phyloP scores from a whole-genome alignment of 1,140 invertebrate genomes.

The Sitophilus oryzae region DNA sequence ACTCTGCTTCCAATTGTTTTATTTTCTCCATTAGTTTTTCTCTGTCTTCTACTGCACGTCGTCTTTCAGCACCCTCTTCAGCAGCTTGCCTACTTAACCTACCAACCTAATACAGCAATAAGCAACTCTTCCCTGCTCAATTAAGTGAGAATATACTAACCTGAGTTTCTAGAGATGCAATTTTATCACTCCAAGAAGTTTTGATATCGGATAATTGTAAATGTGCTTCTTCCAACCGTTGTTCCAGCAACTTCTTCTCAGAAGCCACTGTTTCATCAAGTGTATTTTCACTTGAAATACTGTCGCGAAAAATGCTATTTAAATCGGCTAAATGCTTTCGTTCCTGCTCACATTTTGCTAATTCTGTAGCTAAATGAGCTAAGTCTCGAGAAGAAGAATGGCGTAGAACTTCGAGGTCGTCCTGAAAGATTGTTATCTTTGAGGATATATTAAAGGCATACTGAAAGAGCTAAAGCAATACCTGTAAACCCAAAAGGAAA shows the following conservation, averaged over 20 bases:
- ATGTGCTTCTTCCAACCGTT: conserved; percentile 75
- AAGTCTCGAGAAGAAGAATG: conserved; percentile 59
- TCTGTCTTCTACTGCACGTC: conserved; percentile 66
- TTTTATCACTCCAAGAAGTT: conserved; percentile 83
- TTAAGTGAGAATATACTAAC: conserved; percentile 44
- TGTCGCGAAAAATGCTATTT: conserved; percentile 58
- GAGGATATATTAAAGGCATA: background rate
- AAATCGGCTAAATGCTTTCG: conserved; percentile 59
- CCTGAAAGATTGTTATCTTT: conserved; percentile 45
- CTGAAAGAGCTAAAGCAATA: conserved; percentile 32
- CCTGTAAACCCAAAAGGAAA: conserved; percentile 22
- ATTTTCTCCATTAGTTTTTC: conserved; percentile 59
- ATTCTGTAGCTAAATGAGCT: conserved; percentile 51
- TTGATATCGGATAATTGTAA: conserved; percentile 82
- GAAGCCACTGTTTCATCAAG: conserved; percentile 54
- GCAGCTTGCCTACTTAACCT: conserved; percentile 71
- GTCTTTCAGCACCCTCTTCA: conserved; percentile 70
- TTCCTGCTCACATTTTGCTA: conserved; percentile 58
- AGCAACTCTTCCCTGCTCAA: background rate
- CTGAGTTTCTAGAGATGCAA: conserved; percentile 78
- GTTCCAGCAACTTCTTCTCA: conserved; percentile 63
- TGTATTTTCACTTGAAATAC: conserved; percentile 47
- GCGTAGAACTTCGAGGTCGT: conserved; percentile 61
- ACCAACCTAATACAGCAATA: conserved; percentile 51
- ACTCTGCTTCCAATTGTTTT: conserved; percentile 58